Evolutionary conservation across 2,888 invertebrate species (phyloP).

Genomic region (Aspidiotus destructor): DNA sequence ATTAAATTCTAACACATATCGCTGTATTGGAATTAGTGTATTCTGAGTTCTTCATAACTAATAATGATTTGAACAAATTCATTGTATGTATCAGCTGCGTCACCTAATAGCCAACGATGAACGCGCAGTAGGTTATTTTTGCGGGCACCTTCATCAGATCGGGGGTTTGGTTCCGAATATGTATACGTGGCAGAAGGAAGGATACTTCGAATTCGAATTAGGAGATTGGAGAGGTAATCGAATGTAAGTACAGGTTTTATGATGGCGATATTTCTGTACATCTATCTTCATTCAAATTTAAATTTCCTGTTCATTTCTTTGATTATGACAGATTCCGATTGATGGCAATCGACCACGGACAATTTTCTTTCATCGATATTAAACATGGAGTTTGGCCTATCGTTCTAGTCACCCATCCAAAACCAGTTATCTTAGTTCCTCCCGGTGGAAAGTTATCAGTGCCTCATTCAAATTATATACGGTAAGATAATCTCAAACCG

Average conservation of each 20-base stretch:
- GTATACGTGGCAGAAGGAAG: constrained; percentile 75
- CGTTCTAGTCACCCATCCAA: constrained; percentile 80
- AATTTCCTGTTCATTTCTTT: not conserved
- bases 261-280: not conserved
- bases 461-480: constrained; percentile 20
- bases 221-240: constrained; percentile 89
- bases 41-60: no score
- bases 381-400: constrained; percentile 70
- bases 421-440: constrained; percentile 57
- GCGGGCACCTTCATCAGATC: constrained; percentile 81
- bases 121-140: constrained; percentile 65
- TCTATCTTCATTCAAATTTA: not conserved
- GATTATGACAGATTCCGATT: constrained; percentile 56
- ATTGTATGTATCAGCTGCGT: constrained; percentile 42
- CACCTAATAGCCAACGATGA: constrained; percentile 51
- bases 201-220: constrained; percentile 76
- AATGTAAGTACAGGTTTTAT: constrained; percentile 53
- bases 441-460: not conserved
- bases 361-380: constrained; percentile 74
- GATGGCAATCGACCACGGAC: constrained; percentile 77
- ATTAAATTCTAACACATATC: not conserved
- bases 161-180: constrained; percentile 68
- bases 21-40: no score
- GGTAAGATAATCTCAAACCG: not conserved
- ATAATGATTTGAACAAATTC: no score